Conservation (phyloP, 92 coral and sea anemone genomes). For the Parazoanthus atlanticus region DNA sequence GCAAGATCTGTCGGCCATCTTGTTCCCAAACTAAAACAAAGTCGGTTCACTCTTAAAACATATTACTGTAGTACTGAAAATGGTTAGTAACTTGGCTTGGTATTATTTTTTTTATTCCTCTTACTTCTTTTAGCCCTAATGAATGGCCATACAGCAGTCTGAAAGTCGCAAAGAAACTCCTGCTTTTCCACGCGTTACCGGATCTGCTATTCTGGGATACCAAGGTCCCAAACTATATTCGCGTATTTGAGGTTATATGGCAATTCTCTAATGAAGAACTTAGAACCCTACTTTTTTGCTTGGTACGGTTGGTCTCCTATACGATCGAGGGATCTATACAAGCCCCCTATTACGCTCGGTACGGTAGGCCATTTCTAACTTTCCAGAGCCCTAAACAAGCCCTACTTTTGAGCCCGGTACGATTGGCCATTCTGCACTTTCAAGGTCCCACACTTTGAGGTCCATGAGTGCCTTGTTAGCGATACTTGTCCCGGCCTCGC, state of each 20-base stretch:
- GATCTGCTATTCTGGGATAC: background rate
- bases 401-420: slow-evolving; percentile 93
- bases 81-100: background rate
- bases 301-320: background rate
- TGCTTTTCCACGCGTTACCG: background rate
- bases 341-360: background rate
- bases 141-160: background rate
- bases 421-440: slow-evolving; percentile 99
- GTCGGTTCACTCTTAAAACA: background rate
- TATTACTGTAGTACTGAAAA: background rate
- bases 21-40: background rate
- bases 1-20: background rate
- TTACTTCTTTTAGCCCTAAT: background rate
- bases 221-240: background rate
- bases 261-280: background rate
- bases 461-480: slow-evolving; percentile 74
- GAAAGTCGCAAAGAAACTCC: background rate
- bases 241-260: background rate
- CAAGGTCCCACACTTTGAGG: slow-evolving; percentile 98
- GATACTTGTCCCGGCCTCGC: slow-evolving; percentile 66
- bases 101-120: background rate
- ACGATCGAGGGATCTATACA: background rate
- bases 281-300: background rate
- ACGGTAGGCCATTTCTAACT: background rate
- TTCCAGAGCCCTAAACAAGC: background rate